phyloP scores from a whole-genome alignment of 2,888 invertebrate species.

The Drosophila merina region DNA sequence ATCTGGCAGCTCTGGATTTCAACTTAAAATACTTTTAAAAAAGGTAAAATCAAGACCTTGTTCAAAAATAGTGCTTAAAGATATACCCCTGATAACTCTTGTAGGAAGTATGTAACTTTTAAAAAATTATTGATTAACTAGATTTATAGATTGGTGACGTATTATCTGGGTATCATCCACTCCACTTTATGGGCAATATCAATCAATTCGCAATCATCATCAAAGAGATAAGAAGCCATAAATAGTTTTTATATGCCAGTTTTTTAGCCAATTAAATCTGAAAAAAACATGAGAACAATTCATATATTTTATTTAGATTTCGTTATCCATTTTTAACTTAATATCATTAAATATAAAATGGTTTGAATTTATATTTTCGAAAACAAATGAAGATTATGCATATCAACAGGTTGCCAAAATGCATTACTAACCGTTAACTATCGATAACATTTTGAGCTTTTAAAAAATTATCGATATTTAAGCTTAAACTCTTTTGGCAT shows the following conservation, averaged over 20 bases:
- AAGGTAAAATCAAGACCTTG: background rate
- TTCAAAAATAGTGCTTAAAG: background rate
- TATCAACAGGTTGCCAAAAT: background rate
- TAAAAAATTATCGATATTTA: constrained; percentile 21
- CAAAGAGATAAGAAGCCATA: constrained; percentile 10
- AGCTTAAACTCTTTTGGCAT: constrained; percentile 2
- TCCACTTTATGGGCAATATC: constrained; percentile 4
- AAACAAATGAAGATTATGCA: background rate
- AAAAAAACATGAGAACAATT: background rate
- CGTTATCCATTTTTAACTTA: no score
- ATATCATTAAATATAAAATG: no score
- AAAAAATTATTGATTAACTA: constrained; percentile 7
- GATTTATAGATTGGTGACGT: constrained; percentile 13
- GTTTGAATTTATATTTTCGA: background rate
- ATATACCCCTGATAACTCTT: background rate
- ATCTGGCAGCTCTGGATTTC: background rate
- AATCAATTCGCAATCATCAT: constrained; percentile 16
- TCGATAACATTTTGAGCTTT: background rate
- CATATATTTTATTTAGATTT: no score
- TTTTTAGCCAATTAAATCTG: background rate
- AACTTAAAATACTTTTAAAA: background rate
- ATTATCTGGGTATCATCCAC: constrained; percentile 10
- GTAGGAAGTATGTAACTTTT: constrained; percentile 12
- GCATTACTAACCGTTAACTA: background rate
- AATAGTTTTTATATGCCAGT: background rate